A percentile compares a stretch with the other conserved stretches of the same genome.
Conservation (phyloP, 2,888 invertebrate genomes). For the Portevinia maculata region DNA sequence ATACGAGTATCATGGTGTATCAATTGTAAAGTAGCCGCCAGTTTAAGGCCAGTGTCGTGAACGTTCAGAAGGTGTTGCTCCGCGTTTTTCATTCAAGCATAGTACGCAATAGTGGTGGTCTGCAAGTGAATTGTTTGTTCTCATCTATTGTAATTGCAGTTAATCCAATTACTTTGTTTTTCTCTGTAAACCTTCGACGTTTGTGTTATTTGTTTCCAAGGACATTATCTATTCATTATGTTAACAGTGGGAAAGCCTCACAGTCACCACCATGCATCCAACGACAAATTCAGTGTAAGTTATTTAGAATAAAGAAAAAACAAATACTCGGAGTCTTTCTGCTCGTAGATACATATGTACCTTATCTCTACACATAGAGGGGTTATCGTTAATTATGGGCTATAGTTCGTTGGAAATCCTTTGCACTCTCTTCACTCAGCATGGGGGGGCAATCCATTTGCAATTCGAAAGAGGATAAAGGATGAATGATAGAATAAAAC, state of each 20-base stretch:
- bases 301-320: constrained; percentile 34
- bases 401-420: constrained; percentile 26
- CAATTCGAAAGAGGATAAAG: constrained; percentile 15
- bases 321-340: constrained; percentile 12
- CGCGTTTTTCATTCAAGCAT: neutral
- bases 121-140: constrained; percentile 29
- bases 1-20: constrained; percentile 35
- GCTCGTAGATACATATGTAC: neutral
- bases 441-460: constrained; percentile 9
- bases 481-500: constrained; percentile 5
- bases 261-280: constrained; percentile 56
- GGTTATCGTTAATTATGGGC: constrained; percentile 24
- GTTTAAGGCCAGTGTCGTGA: constrained; percentile 40
- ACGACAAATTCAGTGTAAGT: constrained; percentile 73
- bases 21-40: constrained; percentile 30
- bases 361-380: constrained; percentile 15
- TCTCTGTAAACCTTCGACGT: constrained; percentile 28
- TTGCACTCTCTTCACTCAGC: neutral
- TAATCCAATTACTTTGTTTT: constrained; percentile 54
- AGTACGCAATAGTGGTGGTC: constrained; percentile 37
- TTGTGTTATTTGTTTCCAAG: constrained; percentile 29
- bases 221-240: constrained; percentile 49
- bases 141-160: constrained; percentile 28
- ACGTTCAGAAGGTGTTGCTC: constrained; percentile 23
- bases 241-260: constrained; percentile 58